phyloP scores from a whole-genome alignment of 2,797 vertebrate species.

The Cirrhinus mrigala region DNA sequence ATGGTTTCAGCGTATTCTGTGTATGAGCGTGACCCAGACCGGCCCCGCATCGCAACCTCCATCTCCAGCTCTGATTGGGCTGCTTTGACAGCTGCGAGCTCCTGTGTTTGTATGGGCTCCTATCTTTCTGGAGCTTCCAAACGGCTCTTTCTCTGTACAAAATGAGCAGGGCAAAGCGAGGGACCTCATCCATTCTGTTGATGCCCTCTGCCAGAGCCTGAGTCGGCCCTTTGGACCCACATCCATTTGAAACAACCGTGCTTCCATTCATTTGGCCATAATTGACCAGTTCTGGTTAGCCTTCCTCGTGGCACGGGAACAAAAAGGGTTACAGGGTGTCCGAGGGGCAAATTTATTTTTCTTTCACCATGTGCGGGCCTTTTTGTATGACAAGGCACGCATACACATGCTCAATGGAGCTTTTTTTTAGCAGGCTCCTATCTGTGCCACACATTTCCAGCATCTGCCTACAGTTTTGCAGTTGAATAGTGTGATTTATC shows the following conservation, averaged over 20 bases:
- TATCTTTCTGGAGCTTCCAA: constrained; percentile 39
- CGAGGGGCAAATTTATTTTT: constrained; percentile 45
- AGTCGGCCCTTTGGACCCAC: constrained; percentile 50
- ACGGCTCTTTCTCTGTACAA: constrained; percentile 50
- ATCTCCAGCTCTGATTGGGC: constrained; percentile 63
- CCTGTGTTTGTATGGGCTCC: constrained; percentile 50
- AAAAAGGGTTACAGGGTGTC: constrained; percentile 52
- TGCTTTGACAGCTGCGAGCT: constrained; percentile 54
- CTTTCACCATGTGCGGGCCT: background rate
- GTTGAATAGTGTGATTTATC: constrained; percentile 78
- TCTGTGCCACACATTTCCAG: constrained; percentile 25
- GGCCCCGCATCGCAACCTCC: constrained; percentile 55
- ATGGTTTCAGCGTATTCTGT: constrained; percentile 51
- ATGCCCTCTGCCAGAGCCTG: constrained; percentile 50
- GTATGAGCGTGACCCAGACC: constrained; percentile 56
- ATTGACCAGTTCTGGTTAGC: constrained; percentile 59
- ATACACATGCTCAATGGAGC: constrained; percentile 11
- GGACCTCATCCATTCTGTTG: constrained; percentile 55
- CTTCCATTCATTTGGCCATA: constrained; percentile 60
- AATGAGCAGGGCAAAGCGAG: constrained; percentile 57
- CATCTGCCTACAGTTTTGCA: constrained; percentile 69
- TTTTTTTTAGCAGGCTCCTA: constrained; percentile 6
- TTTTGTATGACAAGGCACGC: constrained; percentile 21
- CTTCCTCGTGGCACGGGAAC: constrained; percentile 48
- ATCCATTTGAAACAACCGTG: constrained; percentile 54